These are phyloP conservation scores for Drosophila prostipennis DNA, from an alignment of 2,888 invertebrate species.

Conservation along the genomic window DNA sequence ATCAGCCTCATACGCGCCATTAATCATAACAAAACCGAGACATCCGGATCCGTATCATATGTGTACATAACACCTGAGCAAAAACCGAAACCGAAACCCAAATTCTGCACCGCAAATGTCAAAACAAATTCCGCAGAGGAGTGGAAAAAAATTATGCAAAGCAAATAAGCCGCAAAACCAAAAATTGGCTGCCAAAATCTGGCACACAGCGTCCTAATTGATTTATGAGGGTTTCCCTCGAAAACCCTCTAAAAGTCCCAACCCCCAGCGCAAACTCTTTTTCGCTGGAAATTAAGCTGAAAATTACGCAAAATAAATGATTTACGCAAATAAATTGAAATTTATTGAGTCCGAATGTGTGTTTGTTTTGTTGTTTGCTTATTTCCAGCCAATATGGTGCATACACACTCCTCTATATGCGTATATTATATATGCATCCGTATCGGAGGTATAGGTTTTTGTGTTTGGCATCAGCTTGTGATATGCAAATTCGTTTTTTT, in stretches of 20 bases:
- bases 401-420: slow-evolving; percentile 5
- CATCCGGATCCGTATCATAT: slow-evolving; percentile 29
- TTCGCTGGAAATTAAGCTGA: slow-evolving; percentile 79
- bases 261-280: slow-evolving; percentile 19
- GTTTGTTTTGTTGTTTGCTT: slow-evolving; percentile 37
- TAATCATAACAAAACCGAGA: slow-evolving; percentile 56
- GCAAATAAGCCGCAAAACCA: slow-evolving; percentile 76
- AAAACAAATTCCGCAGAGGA: slow-evolving; percentile 41
- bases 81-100: slow-evolving; percentile 43
- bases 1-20: slow-evolving; percentile 63
- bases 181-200: slow-evolving; percentile 71
- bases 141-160: slow-evolving; percentile 39
- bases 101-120: slow-evolving; percentile 45
- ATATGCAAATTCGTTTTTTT: slow-evolving; percentile 68
- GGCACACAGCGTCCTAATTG: slow-evolving; percentile 78
- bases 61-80: slow-evolving; percentile 59
- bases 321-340: slow-evolving; percentile 84
- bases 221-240: slow-evolving; percentile 77
- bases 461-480: slow-evolving; percentile 67
- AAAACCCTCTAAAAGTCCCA: slow-evolving; percentile 48
- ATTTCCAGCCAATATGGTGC: slow-evolving; percentile 33
- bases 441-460: slow-evolving; percentile 22
- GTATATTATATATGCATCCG: slow-evolving; percentile 12
- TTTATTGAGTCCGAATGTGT: slow-evolving; percentile 73
- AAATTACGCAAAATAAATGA: slow-evolving; percentile 83